phyloP scores from a whole-genome alignment of 2,888 invertebrate species.

The Hydrotaea diabolus region DNA sequence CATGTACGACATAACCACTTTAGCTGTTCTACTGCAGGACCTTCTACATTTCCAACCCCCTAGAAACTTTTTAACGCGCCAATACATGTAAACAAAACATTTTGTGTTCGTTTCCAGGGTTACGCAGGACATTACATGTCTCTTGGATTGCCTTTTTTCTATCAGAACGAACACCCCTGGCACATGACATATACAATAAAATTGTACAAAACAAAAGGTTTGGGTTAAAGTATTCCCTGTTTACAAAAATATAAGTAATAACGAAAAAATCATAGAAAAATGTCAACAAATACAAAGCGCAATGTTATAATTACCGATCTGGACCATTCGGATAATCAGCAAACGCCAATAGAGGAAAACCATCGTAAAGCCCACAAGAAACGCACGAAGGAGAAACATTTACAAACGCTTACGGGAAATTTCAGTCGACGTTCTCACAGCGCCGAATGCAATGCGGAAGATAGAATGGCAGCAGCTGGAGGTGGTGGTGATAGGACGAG shows the following conservation, averaged over 20 bases:
- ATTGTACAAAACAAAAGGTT: neutral
- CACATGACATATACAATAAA: constrained; percentile 16
- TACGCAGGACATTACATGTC: constrained; percentile 44
- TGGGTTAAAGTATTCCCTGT: neutral
- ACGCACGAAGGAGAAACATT: constrained; percentile 60
- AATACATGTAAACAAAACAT: constrained; percentile 43
- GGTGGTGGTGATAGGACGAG: constrained; percentile 54
- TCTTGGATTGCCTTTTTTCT: constrained; percentile 40
- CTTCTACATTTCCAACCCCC: constrained; percentile 11
- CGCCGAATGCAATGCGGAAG: constrained; percentile 72
- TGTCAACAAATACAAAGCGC: constrained; percentile 63
- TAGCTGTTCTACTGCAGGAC: too few relatives aligned
- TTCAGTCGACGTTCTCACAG: constrained; percentile 77
- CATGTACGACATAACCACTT: too few relatives aligned
- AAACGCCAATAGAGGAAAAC: constrained; percentile 35
- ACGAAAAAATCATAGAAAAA: constrained; percentile 41
- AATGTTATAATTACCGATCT: constrained; percentile 76
- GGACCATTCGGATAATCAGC: constrained; percentile 73
- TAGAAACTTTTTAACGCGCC: constrained; percentile 31
- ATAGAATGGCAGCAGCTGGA: constrained; percentile 23
- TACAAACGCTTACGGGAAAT: constrained; percentile 76
- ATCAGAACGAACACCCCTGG: constrained; percentile 2
- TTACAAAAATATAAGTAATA: neutral
- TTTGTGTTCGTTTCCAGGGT: constrained; percentile 35
- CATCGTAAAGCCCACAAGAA: constrained; percentile 61